Conservation (phyloP, 2,888 invertebrate genomes). For the Allolobophora icterica region DNA sequence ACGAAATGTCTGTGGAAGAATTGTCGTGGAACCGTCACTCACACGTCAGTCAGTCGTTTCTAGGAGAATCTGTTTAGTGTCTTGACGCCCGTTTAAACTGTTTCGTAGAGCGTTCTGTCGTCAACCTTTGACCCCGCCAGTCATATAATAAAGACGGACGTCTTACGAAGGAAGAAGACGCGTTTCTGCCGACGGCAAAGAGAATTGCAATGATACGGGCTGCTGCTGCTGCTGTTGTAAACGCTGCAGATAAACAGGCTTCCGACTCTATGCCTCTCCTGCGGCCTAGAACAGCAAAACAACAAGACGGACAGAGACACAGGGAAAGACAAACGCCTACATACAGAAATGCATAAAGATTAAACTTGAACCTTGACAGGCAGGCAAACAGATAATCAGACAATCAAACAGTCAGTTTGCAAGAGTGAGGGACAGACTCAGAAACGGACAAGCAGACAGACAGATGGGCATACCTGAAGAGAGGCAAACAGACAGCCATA, state of each 20-base stretch:
- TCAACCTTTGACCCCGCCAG: neutral
- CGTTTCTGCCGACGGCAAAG: neutral
- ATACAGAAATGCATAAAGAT: neutral
- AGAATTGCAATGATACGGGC: conserved; percentile 17
- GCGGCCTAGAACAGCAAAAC: neutral
- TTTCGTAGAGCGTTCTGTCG: neutral
- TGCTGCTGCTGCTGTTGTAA: neutral
- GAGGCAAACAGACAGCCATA: neutral
- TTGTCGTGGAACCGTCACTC: no score
- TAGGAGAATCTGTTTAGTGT: neutral
- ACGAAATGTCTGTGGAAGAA: no score
- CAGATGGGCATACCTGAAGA: no score
- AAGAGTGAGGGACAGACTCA: neutral
- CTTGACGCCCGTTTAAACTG: neutral
- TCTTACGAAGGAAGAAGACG: neutral
- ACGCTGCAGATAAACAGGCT: neutral
- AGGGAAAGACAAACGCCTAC: neutral
- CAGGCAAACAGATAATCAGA: neutral
- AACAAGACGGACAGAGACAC: neutral
- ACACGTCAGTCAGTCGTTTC: neutral
- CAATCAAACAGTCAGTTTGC: neutral
- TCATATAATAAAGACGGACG: neutral
- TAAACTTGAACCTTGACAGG: neutral
- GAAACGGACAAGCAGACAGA: neutral
- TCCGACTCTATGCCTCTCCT: neutral